These are phyloP conservation scores for Melanaphis sacchari DNA, from an alignment of 1,140 invertebrate genomes.

Conservation along the genomic window DNA sequence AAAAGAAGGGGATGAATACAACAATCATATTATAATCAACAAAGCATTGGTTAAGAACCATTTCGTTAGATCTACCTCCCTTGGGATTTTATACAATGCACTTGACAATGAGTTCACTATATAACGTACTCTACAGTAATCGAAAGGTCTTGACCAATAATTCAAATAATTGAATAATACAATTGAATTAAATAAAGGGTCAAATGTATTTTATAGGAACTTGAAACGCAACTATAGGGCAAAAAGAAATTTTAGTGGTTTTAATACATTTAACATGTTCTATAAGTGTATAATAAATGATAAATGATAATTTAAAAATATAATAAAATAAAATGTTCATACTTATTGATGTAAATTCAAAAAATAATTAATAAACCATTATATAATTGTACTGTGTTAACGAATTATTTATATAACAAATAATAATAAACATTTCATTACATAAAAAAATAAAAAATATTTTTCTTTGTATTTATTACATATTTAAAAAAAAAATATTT, in stretches of 20 bases:
- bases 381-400: background rate
- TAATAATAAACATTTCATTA: too few species aligned
- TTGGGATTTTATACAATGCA: background rate
- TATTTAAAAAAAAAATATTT: background rate
- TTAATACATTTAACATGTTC: background rate
- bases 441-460: background rate
- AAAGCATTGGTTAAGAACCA: background rate
- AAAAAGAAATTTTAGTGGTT: background rate
- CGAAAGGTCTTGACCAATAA: constrained; percentile 17
- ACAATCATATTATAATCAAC: background rate
- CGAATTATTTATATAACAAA: background rate
- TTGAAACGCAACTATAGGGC: background rate
- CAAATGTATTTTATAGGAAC: background rate
- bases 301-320: background rate
- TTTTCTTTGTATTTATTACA: background rate
- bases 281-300: background rate
- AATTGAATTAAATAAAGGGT: background rate
- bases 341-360: background rate
- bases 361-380: background rate
- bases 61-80: background rate
- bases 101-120: background rate
- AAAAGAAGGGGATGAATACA: background rate
- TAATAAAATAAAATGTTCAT: background rate
- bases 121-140: background rate
- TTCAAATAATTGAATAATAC: constrained; percentile 30